Conservation (phyloP, 2,797 vertebrate genomes). For the Holocentrus rufus region DNA sequence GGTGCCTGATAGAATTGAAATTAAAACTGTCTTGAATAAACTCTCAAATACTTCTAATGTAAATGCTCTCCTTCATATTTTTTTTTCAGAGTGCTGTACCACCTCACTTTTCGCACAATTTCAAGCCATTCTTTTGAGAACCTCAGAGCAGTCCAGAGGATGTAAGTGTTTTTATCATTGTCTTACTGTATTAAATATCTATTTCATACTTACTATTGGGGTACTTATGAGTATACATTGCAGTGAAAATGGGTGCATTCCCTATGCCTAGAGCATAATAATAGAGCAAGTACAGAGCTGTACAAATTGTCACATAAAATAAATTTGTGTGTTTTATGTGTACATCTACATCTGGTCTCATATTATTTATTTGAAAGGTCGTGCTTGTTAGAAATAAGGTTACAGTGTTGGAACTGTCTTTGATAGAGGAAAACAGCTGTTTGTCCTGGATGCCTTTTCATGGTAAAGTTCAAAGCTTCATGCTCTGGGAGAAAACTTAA, state of each 20-base stretch:
- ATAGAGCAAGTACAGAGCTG: too few relatives aligned
- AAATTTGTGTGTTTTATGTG: too few relatives aligned
- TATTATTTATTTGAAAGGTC: too few relatives aligned
- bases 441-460: background rate
- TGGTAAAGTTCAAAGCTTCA: background rate
- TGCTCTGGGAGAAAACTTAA: constrained; percentile 5
- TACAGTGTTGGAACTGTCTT: background rate
- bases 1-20: background rate
- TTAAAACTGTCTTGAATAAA: background rate
- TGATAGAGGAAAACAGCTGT: background rate
- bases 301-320: too few relatives aligned
- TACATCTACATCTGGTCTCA: too few relatives aligned
- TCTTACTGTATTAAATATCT: too few relatives aligned
- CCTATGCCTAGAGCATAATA: too few relatives aligned
- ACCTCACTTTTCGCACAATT: constrained; percentile 84
- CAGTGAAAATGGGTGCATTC: too few relatives aligned
- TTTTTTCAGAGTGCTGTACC: constrained; percentile 83
- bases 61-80: background rate
- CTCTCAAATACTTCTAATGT: too few relatives aligned
- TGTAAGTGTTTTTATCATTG: constrained; percentile 78
- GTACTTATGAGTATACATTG: too few relatives aligned
- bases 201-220: too few relatives aligned
- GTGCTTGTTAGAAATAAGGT: background rate
- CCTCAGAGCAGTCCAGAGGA: constrained; percentile 83
- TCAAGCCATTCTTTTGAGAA: constrained; percentile 86